These are phyloP conservation scores for Thumatha senex DNA, from an alignment of 2,888 invertebrate genomes.

Conservation along the genomic window DNA sequence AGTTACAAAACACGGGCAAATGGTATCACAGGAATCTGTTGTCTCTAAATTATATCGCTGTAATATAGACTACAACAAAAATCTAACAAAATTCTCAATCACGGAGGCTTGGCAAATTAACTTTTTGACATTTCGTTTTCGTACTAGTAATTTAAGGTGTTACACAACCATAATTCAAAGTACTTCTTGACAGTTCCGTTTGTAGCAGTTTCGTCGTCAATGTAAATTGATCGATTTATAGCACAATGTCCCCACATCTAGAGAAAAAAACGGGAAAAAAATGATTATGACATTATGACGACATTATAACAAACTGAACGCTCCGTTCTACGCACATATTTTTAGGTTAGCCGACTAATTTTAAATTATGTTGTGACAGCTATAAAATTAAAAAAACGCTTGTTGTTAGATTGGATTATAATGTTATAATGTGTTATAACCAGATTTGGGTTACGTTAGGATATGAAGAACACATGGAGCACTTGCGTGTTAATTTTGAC, in stretches of 20 bases:
- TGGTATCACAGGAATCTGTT: constrained; percentile 19
- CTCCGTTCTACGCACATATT: constrained; percentile 7
- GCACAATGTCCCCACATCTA: not conserved
- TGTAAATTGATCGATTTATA: constrained; percentile 15
- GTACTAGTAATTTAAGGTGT: constrained; percentile 17
- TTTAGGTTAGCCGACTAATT: too few relatives aligned
- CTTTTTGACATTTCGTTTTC: constrained; percentile 28
- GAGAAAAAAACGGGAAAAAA: too few relatives aligned
- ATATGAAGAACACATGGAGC: too few relatives aligned
- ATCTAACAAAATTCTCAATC: constrained; percentile 33
- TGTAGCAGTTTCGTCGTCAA: constrained; percentile 4
- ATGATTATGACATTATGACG: too few relatives aligned
- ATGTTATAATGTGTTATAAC: too few relatives aligned
- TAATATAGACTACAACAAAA: constrained; percentile 21
- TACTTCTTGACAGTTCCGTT: not conserved
- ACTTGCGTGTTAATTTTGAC: too few relatives aligned
- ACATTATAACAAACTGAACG: constrained; percentile 8
- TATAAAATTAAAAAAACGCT: too few relatives aligned
- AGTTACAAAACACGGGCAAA: constrained; percentile 17
- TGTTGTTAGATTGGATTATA: too few relatives aligned
- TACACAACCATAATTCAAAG: not conserved
- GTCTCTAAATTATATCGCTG: constrained; percentile 21
- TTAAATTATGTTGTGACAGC: too few relatives aligned
- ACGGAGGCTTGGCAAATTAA: constrained; percentile 30
- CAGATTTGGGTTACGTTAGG: too few relatives aligned